phyloP scores from a whole-genome alignment of 2,113 vertebrate genomes.

The Chionomys nivalis region DNA sequence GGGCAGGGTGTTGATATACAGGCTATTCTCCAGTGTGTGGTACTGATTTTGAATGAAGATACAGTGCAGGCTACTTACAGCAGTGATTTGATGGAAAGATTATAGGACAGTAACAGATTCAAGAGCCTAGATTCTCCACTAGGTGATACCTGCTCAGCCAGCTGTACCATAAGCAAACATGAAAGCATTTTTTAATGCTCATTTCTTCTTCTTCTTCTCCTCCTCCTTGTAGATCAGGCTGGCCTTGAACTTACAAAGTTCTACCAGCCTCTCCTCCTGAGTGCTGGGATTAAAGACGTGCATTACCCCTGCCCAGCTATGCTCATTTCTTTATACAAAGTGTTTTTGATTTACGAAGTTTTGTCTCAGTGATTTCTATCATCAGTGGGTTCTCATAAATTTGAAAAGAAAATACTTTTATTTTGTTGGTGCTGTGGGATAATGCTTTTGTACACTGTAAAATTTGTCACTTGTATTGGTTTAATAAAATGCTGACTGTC shows the following conservation, averaged over 20 bases:
- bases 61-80: not conserved
- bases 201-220: not conserved
- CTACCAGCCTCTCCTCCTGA: too few relatives aligned
- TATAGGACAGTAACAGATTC: slow-evolving; percentile 46
- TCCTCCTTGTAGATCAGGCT: too few relatives aligned
- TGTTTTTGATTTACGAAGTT: slow-evolving; percentile 27
- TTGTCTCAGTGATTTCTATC: not conserved
- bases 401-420: not conserved
- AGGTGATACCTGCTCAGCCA: not conserved
- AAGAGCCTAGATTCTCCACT: not conserved
- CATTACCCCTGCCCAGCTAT: not conserved
- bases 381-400: not conserved
- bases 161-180: not conserved
- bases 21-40: not conserved
- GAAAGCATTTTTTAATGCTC: slow-evolving; percentile 30
- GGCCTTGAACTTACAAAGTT: too few relatives aligned
- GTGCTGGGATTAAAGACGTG: too few relatives aligned
- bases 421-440: not conserved
- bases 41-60: not conserved
- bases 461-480: too few relatives aligned
- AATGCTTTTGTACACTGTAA: too few relatives aligned
- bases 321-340: slow-evolving; percentile 26
- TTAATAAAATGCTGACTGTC: too few relatives aligned
- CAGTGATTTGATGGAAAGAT: slow-evolving; percentile 47
- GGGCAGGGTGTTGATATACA: not conserved